Base-by-base conservation (phyloP, 2,113 vertebrate species). In the Notothenia rossii region DNA sequence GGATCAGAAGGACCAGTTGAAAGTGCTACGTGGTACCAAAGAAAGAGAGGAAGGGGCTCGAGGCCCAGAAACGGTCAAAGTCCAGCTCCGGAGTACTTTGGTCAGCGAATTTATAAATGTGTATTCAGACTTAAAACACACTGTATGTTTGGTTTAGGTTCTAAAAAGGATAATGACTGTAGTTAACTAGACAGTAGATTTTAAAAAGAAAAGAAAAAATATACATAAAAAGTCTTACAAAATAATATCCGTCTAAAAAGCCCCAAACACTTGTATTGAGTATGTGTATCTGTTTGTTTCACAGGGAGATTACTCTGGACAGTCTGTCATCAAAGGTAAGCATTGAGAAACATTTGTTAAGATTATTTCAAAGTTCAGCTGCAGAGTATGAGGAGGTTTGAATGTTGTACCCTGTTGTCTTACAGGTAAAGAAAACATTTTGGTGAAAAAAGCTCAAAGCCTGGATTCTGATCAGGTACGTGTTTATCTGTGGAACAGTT, bases 391-490 rank as follows among this genome's bases (percentile, higher is more conserved):
- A 40, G 10, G 3, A 66, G 10, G 3, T 77, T 40, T 80, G 1
- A 75, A 63, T 50, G 17, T 46, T 20, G 11, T 58, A 65, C 13
- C 36, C 36, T 84, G 83, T 79, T 43, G 90, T 88, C 58, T 87
- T 86, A 40, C 89, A 99, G 98, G 97, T 69, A 98, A 97, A 94
- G 97, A 99, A 93, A 96, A 96, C 36, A 15, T 93, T 54, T 91
- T 97, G 56, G 92, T 96, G 71, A 97, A 96, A 75, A 96, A 97
- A 93, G 91, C 96, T 79, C 93, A 96, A 18, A 94, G 87, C 8
- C 93, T 97, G 83, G 90, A 96, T 84, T 90, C 92, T 78, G 96
- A 96, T 18, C 96, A 97, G 95, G 97, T 99, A 95, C 88, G 69
- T 54, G 7, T 64, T 10, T 17, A 14, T 58, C 2, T 64, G 20